These are phyloP conservation scores for Herminia tarsipennalis DNA, from an alignment of 2,888 invertebrate genomes.

Conservation along the genomic window DNA sequence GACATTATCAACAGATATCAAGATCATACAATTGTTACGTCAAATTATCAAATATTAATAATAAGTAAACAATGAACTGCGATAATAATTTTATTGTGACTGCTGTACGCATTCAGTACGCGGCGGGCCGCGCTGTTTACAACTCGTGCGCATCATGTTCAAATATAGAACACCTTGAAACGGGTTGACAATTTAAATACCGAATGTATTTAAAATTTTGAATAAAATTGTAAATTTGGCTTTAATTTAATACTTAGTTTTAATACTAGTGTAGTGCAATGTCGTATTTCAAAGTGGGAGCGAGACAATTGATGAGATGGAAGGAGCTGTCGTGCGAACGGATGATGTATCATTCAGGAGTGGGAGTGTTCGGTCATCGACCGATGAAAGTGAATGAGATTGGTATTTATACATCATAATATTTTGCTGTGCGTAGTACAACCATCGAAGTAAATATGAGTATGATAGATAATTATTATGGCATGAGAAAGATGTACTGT, in stretches of 20 bases:
- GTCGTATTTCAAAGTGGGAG: slow-evolving; percentile 64
- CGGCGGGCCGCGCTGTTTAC: slow-evolving; percentile 40
- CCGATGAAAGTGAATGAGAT: slow-evolving; percentile 65
- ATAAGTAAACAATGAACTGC: slow-evolving; percentile 28
- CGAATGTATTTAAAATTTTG: no score
- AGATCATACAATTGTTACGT: slow-evolving; percentile 40
- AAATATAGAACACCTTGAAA: slow-evolving; percentile 59
- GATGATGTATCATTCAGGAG: slow-evolving; percentile 82
- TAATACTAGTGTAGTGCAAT: slow-evolving; percentile 49
- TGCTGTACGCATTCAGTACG: slow-evolving; percentile 49
- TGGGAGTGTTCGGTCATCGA: slow-evolving; percentile 87
- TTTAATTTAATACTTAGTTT: slow-evolving; percentile 41
- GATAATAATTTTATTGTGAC: slow-evolving; percentile 13
- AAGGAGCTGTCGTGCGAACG: slow-evolving; percentile 54
- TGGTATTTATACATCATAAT: slow-evolving; percentile 60
- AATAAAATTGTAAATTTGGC: not conserved
- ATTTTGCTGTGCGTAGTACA: no score
- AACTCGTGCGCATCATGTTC: slow-evolving; percentile 66
- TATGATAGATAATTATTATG: no score
- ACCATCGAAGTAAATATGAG: no score
- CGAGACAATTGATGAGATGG: slow-evolving; percentile 61
- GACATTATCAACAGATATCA: slow-evolving; percentile 14
- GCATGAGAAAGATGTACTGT: no score
- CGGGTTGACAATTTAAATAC: slow-evolving; percentile 15
- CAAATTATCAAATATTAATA: slow-evolving; percentile 37